Conservation (phyloP, 1,140 invertebrate genomes). For the Sitodiplosis mosellana region DNA sequence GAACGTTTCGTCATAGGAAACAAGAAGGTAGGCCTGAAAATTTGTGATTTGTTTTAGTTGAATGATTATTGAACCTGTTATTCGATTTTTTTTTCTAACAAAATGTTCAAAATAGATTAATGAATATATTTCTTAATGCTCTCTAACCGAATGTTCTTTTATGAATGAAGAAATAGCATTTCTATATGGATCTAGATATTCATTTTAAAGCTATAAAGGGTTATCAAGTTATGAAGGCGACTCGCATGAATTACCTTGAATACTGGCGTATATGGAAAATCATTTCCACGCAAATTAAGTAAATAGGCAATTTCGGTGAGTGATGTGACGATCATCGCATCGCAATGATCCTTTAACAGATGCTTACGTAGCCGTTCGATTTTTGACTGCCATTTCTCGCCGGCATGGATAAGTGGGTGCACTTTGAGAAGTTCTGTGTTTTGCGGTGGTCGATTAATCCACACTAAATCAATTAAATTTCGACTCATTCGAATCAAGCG, state of each 20-base stretch:
- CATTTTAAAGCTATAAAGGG: too few relatives aligned
- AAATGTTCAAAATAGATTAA: too few relatives aligned
- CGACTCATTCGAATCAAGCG: slow-evolving; percentile 41
- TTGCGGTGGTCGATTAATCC: slow-evolving; percentile 40
- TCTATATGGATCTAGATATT: too few relatives aligned
- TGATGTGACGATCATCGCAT: slow-evolving; percentile 69
- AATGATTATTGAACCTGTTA: too few relatives aligned
- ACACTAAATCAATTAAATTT: slow-evolving; percentile 67
- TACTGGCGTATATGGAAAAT: slow-evolving; percentile 77
- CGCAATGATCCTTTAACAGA: slow-evolving; percentile 41
- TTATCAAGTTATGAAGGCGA: too few relatives aligned
- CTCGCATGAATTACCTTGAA: slow-evolving; percentile 28
- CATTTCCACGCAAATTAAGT: slow-evolving; percentile 82
- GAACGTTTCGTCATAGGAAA: slow-evolving; percentile 40
- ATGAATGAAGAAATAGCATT: too few relatives aligned
- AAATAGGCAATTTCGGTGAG: slow-evolving; percentile 89
- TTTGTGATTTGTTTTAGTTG: too few relatives aligned
- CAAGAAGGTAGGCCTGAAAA: slow-evolving; percentile 51
- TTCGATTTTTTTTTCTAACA: too few relatives aligned
- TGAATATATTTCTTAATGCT: too few relatives aligned
- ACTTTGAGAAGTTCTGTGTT: slow-evolving; percentile 33
- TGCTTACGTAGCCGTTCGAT: slow-evolving; percentile 43
- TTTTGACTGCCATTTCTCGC: slow-evolving; percentile 48
- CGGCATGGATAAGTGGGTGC: slow-evolving; percentile 25
- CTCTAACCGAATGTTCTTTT: too few relatives aligned